phyloP scores from a whole-genome alignment of 2,888 invertebrate genomes.

The Rhagium mordax region DNA sequence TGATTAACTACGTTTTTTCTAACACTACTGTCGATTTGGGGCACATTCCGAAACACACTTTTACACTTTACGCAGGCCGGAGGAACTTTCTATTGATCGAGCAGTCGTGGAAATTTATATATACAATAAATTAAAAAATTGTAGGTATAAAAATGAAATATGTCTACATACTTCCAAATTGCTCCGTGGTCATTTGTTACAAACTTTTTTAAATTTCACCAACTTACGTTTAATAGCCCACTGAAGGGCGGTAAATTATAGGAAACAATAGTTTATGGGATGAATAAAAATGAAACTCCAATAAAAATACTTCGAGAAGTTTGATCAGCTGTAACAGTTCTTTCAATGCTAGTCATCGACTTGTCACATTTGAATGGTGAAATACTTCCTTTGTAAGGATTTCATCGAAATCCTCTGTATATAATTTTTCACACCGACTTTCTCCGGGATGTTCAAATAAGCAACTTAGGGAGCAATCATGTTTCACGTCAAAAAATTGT shows the following conservation, averaged over 20 bases:
- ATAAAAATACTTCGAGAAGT: constrained; percentile 8
- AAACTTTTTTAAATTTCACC: constrained; percentile 50
- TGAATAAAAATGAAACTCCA: constrained; percentile 6
- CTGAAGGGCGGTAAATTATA: constrained; percentile 3
- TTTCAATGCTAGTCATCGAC: too few relatives aligned
- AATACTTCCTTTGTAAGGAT: too few relatives aligned
- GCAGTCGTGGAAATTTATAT: constrained; percentile 25
- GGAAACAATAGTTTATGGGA: constrained; percentile 10
- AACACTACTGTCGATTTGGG: neutral
- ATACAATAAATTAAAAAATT: constrained; percentile 50
- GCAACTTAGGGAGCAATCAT: neutral
- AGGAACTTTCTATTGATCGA: neutral
- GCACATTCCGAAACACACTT: neutral
- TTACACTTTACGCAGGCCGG: neutral
- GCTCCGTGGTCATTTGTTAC: constrained; percentile 48
- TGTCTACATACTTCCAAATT: constrained; percentile 44
- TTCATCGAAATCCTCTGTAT: too few relatives aligned
- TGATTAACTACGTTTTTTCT: neutral
- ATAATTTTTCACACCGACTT: too few relatives aligned
- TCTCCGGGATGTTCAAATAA: too few relatives aligned
- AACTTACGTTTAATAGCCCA: constrained; percentile 27
- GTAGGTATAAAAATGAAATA: constrained; percentile 50
- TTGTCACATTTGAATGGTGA: too few relatives aligned
- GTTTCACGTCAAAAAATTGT: neutral
- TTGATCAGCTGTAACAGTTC: neutral